phyloP scores from a whole-genome alignment of 2,797 vertebrate species.

The Ctenochaetus hawaiiensis region DNA sequence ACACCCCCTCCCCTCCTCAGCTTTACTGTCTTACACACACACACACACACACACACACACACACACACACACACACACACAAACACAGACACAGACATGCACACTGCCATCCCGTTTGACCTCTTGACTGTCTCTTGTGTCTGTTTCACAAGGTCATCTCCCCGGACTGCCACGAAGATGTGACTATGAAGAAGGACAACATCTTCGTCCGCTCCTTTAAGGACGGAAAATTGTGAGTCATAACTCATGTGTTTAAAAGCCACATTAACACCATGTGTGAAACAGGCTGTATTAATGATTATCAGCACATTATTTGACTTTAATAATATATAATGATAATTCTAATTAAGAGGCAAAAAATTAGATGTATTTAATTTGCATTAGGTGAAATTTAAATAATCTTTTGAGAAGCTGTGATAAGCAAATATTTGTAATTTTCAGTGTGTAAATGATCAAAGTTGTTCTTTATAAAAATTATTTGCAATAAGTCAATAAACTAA shows the following conservation, averaged over 20 bases:
- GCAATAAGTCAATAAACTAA: slow-evolving; percentile 12
- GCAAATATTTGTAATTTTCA: not conserved
- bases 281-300: not conserved
- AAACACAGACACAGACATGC: slow-evolving; percentile 3
- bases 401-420: not conserved
- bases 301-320: slow-evolving; percentile 7
- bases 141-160: slow-evolving; percentile 83
- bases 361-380: not conserved
- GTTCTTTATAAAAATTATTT: slow-evolving; percentile 16
- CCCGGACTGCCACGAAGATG: slow-evolving; percentile 87
- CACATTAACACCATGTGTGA: slow-evolving; percentile 3
- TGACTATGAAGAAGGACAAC: slow-evolving; percentile 87
- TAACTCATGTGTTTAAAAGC: not conserved
- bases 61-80: not conserved
- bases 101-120: slow-evolving; percentile 29
- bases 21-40: slow-evolving; percentile 1
- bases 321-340: not conserved
- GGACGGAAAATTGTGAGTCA: slow-evolving; percentile 89
- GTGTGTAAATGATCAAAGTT: not conserved
- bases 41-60: slow-evolving; percentile 1
- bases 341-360: not conserved
- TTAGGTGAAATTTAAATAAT: not conserved
- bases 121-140: slow-evolving; percentile 58
- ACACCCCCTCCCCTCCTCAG: not conserved
- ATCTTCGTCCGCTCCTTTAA: slow-evolving; percentile 89